Base-by-base conservation (phyloP, 2,888 invertebrate species). In the Fragum fragum region DNA sequence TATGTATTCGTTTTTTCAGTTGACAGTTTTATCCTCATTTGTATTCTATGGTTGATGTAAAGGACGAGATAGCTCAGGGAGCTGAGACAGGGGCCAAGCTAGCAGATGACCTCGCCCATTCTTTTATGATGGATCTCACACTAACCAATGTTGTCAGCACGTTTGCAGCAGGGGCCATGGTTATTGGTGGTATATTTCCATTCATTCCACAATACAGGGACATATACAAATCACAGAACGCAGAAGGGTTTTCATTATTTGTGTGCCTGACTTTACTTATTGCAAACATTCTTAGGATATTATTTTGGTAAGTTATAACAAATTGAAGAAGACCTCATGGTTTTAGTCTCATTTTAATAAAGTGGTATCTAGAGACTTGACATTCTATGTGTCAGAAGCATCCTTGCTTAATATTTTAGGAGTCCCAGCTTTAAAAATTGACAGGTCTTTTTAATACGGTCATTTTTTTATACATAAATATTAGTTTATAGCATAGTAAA, bases 131-230 rank as follows among this genome's bases (percentile, higher is more conserved):
- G 18, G 90, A 90, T 18, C 61, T 90, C 14, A 86, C 90, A 1
- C 26, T 90, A 1, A 61, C 82, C 16, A 87, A 89, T 47, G 39
- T 92, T 11, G 81, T 92, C 16, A 83, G 86, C 66, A 85, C 86
- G 73, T 74, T 86, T n/a, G 90, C 93, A 23, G 90, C 92, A 18
- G 86, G 88, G 23, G 97, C 98, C 85, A 99, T 99, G 97, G 97
- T 99, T 83, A 96, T 99, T 91, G 99, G 99, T 74, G 99, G 99
- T 89, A 97, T 98, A 55, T 96, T 98, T 84, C 99, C 99, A 32
- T 99, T 98, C 93, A 97, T 99, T 90, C 99, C 99, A 52, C 99
- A 99, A 93, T 99, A 99, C 94, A 96, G 96, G 89, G 98, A 99
- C 95, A 99, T 99, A 83, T 97, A 96, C 94, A 96, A 96, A 90